phyloP scores from a whole-genome alignment of 2,888 invertebrate genomes.

The Polymixis flavicincta region DNA sequence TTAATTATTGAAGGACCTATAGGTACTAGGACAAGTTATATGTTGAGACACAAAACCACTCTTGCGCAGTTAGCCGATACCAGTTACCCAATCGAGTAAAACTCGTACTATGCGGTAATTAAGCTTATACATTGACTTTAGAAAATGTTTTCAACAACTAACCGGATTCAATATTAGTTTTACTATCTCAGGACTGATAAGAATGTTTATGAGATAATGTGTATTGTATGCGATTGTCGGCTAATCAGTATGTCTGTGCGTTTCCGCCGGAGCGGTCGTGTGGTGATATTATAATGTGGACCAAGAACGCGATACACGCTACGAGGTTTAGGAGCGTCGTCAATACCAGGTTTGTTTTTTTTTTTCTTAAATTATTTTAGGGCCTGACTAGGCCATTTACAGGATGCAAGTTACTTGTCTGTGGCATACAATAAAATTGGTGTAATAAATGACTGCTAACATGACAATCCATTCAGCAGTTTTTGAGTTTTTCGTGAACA shows the following conservation, averaged over 20 bases:
- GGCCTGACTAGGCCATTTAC: too few relatives aligned
- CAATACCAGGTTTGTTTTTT: conserved; percentile 39
- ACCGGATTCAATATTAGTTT: background rate
- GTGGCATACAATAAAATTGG: too few relatives aligned
- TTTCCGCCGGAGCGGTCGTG: conserved; percentile 17
- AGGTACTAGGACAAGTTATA: too few relatives aligned
- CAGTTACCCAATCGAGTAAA: background rate
- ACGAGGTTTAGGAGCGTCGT: conserved; percentile 20
- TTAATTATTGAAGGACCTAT: too few relatives aligned
- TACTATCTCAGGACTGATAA: conserved; percentile 40
- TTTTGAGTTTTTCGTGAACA: too few relatives aligned
- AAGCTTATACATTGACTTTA: background rate
- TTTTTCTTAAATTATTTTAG: too few relatives aligned
- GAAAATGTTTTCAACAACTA: background rate
- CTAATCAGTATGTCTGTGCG: conserved; percentile 27
- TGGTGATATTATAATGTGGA: conserved; percentile 45
- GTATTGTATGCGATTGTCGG: background rate
- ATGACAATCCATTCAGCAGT: too few relatives aligned
- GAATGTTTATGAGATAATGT: conserved; percentile 29
- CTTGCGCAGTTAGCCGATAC: background rate
- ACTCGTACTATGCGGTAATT: background rate
- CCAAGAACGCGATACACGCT: conserved; percentile 30
- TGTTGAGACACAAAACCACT: background rate
- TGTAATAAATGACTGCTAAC: too few relatives aligned
- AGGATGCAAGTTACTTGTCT: too few relatives aligned